A percentile compares a stretch with the other conserved stretches of the same genome.
Evolutionary conservation across 1,140 invertebrate genomes (phyloP).

Genomic region (Ceratina calcarata): DNA sequence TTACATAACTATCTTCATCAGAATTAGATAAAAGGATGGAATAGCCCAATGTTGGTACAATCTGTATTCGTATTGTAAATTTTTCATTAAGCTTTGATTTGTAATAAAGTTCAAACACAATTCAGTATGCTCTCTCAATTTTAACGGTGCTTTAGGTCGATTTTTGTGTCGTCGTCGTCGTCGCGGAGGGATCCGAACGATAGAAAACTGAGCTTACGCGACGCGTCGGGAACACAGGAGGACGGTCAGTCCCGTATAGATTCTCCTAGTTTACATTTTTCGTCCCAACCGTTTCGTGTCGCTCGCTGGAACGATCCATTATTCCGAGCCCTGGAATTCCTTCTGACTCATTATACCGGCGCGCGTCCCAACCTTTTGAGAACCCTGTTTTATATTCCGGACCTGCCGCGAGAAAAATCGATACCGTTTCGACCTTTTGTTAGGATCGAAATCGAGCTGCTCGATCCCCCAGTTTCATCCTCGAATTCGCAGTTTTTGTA

Average conservation of each 20-base stretch:
- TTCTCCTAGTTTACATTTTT: constrained; percentile 60
- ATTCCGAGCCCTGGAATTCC: constrained; percentile 50
- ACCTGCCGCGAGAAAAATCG: constrained; percentile 23
- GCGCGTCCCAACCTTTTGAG: constrained; percentile 13
- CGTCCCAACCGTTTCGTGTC: constrained; percentile 30
- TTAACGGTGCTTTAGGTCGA: constrained; percentile 30
- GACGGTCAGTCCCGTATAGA: constrained; percentile 19
- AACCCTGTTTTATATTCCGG: constrained; percentile 51
- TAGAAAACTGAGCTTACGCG: too few species aligned
- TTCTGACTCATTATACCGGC: constrained; percentile 58
- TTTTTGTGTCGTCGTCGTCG: constrained; percentile 7
- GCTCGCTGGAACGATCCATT: constrained; percentile 46
- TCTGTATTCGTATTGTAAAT: too few species aligned
- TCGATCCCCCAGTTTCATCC: background rate
- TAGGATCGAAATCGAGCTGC: background rate
- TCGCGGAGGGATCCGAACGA: background rate
- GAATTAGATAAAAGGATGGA: too few species aligned
- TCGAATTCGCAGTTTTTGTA: background rate
- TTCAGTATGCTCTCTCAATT: background rate
- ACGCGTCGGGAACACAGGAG: too few species aligned
- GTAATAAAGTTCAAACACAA: background rate
- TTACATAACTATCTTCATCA: too few species aligned
- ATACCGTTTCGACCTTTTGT: constrained; percentile 48
- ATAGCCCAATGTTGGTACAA: too few species aligned
- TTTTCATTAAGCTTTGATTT: background rate